Evolutionary conservation across 2,888 invertebrate genomes (phyloP), one percentile per base, ranked within the genome.

Genomic region (Tupiocoris notatus): DNA sequence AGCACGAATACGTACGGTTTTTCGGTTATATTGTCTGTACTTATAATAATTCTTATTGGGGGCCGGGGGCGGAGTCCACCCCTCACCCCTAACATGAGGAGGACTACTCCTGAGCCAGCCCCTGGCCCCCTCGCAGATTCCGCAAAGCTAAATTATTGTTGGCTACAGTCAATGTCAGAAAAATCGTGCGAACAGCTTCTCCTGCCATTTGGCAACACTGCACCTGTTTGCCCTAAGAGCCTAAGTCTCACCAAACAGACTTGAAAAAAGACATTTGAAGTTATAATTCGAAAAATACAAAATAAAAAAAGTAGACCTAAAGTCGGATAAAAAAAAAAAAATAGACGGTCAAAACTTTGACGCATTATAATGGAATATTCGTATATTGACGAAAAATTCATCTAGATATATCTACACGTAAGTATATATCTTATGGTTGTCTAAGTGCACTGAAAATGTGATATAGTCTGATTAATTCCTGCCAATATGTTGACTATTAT

Each of bases 401-500:
- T 39, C 12, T 39, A 39, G 39, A 12, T 39, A 39, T 39, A 39
- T n/a, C n/a, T 39, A 39, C 39, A 12, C 12, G 39, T 39, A 39
- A 12, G 39, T 39, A 39, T 39, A 39, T 39, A 39, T 39, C 39
- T 7, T 39, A 39, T 39, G 39, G 39, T 39, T 39, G 39, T 39
- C 39, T 39, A 79, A 79, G 80, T 79, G 80, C 80, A 80, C 80
- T 80, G 78, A 79, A 79, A 79, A 76, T 80, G 80, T 80, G 80
- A 80, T 80, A 80, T 75, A 76, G 78, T 78, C 78, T 78, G 77
- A 78, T 76, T 77, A 71, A 77, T 78, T 80, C 80, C 80, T 80
- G 80, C 80, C 80, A 79, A 78, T 73, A 77, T 79, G 78, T 78
- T 77, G 77, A 76, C 71, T 78, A 79, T 77, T 76, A 77, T 74